These are phyloP conservation scores for Halictus rubicundus DNA, from an alignment of 1,140 invertebrate genomes.

Conservation along the genomic window DNA sequence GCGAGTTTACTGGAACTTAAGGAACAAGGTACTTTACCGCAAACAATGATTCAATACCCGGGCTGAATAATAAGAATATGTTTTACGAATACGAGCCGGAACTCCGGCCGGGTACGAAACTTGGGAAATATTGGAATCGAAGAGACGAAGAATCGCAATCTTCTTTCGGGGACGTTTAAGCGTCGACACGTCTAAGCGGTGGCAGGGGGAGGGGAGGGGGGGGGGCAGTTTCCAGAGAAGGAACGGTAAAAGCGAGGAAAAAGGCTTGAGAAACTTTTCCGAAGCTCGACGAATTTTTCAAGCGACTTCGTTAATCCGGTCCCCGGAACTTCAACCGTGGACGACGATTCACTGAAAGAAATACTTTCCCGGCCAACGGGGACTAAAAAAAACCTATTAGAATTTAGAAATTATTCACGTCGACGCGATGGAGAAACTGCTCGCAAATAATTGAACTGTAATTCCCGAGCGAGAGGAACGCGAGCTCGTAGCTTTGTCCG, in stretches of 20 bases:
- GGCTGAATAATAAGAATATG: neutral
- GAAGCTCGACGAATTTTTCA: conserved; percentile 31
- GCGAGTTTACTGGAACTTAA: neutral
- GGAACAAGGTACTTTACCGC: neutral
- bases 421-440: neutral
- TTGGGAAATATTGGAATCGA: conserved; percentile 16
- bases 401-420: neutral
- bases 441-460: conserved; percentile 2
- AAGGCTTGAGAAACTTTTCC: conserved; percentile 14
- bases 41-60: conserved; percentile 17
- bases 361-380: neutral
- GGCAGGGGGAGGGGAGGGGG: neutral
- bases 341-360: conserved; percentile 12
- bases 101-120: neutral
- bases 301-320: conserved; percentile 38
- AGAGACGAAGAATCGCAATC: conserved; percentile 16
- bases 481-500: too few relatives aligned
- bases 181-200: conserved; percentile 2
- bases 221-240: neutral
- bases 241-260: neutral
- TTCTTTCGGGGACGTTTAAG: conserved; percentile 23
- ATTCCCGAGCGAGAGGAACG: neutral
- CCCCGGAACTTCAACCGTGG: neutral
- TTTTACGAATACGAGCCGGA: neutral
- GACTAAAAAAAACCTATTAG: neutral